These are phyloP conservation scores for Lutjanus campechanus DNA, from an alignment of 2,797 vertebrate genomes.

Conservation along the genomic window DNA sequence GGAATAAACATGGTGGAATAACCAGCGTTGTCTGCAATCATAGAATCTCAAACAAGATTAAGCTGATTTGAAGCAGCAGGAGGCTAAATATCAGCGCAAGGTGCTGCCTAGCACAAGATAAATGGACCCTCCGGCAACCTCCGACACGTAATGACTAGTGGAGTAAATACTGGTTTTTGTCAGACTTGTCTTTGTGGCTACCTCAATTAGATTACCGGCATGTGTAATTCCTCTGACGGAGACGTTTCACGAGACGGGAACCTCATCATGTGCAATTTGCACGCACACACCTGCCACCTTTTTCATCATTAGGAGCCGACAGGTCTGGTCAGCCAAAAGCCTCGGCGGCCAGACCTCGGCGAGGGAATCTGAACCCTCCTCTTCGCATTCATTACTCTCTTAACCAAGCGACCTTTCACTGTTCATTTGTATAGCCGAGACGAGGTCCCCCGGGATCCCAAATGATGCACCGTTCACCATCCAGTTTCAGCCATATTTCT, in stretches of 20 bases:
- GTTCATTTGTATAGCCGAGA: conserved; percentile 60
- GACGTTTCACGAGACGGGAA: conserved; percentile 70
- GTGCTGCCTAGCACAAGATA: conserved; percentile 63
- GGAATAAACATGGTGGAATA: conserved; percentile 61
- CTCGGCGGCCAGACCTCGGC: conserved; percentile 22
- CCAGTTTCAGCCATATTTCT: conserved; percentile 24
- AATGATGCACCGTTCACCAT: conserved; percentile 47
- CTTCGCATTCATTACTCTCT: conserved; percentile 41
- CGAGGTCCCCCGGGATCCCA: conserved; percentile 30
- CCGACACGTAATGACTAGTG: conserved; percentile 74
- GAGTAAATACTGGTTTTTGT: conserved; percentile 79
- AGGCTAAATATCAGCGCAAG: conserved; percentile 68
- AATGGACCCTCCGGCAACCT: conserved; percentile 70
- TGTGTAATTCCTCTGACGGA: conserved; percentile 75
- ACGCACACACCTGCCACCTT: conserved; percentile 72
- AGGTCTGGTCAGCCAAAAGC: conserved; percentile 53
- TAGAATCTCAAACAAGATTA: conserved; percentile 71
- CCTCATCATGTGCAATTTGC: conserved; percentile 82
- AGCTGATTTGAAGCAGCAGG: conserved; percentile 71
- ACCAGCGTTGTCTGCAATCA: conserved; percentile 59
- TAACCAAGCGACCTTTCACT: conserved; percentile 53
- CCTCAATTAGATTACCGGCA: conserved; percentile 78
- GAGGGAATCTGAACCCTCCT: conserved; percentile 46
- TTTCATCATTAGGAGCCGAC: conserved; percentile 75
- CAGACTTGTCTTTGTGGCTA: conserved; percentile 73